Percentiles rank a stretch among this genome's conserved stretches.
Conservation (phyloP, 1,140 invertebrate species). For the Bombus haemorrhoidalis region DNA sequence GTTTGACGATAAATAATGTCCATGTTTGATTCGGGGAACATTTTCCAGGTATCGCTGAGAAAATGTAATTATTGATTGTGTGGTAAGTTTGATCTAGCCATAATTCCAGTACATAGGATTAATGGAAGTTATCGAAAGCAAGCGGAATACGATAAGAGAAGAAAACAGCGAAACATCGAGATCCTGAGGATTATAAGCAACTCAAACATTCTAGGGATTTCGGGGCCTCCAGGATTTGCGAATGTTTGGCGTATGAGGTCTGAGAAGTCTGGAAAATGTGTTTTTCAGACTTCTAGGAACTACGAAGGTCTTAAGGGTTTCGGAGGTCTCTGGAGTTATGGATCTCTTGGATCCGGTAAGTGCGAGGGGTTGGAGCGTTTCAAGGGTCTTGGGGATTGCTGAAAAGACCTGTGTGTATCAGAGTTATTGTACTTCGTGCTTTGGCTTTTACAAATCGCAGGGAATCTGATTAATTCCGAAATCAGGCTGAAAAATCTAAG, state of each 20-base stretch:
- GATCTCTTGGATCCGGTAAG: background rate
- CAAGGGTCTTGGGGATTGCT: background rate
- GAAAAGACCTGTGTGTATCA: no score
- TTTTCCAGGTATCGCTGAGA: no score
- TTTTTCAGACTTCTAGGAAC: background rate
- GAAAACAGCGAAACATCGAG: background rate
- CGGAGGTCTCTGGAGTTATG: background rate
- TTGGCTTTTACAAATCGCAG: no score
- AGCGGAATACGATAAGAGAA: no score
- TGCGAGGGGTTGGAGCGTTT: background rate
- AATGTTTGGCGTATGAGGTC: background rate
- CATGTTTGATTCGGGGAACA: no score
- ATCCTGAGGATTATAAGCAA: background rate
- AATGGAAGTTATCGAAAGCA: background rate
- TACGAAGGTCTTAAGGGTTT: background rate
- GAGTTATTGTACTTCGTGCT: no score
- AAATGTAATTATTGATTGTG: no score
- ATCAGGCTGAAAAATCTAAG: no score
- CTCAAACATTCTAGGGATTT: background rate
- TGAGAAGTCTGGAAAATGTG: background rate
- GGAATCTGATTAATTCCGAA: no score
- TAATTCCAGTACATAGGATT: no score
- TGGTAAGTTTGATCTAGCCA: no score
- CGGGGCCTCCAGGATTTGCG: background rate
- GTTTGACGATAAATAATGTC: no score